Evolutionary conservation across 2,888 invertebrate genomes (phyloP).

Genomic region (Xanthorhoe spadicearia): DNA sequence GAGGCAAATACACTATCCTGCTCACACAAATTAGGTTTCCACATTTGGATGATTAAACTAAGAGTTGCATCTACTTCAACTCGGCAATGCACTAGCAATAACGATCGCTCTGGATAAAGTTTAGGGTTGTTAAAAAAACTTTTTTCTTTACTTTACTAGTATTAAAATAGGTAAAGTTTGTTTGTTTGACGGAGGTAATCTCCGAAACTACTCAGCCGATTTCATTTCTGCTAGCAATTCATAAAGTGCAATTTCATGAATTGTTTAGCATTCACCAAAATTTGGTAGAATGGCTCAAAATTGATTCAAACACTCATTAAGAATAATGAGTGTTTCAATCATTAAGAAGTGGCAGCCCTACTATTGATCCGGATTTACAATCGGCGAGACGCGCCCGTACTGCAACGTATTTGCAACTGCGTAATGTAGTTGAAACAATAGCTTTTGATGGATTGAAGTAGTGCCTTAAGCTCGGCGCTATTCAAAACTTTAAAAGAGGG

Average conservation of each 20-base stretch:
- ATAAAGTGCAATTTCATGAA: too few species aligned
- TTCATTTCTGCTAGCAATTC: too few species aligned
- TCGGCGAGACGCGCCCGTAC: constrained; percentile 38
- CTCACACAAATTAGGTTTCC: constrained; percentile 14
- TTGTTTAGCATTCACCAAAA: too few species aligned
- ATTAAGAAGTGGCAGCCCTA: constrained; percentile 36
- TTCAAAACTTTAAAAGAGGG: constrained; percentile 7
- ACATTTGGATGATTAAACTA: constrained; percentile 37
- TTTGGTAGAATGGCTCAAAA: too few species aligned
- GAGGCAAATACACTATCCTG: background rate
- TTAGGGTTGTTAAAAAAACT: constrained; percentile 35
- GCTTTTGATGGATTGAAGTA: constrained; percentile 38
- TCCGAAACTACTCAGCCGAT: too few species aligned
- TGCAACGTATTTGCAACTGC: constrained; percentile 31
- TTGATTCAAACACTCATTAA: too few species aligned
- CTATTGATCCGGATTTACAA: constrained; percentile 45
- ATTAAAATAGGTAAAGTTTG: too few species aligned
- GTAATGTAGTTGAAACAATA: constrained; percentile 41
- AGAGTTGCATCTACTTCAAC: constrained; percentile 34
- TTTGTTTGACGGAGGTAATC: too few species aligned
- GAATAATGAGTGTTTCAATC: background rate
- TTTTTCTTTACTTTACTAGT: too few species aligned
- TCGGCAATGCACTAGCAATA: constrained; percentile 47
- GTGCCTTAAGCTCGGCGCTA: constrained; percentile 5
- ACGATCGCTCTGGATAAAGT: constrained; percentile 38